phyloP scores from a whole-genome alignment of 2,888 invertebrate species.

The Aromia moschata region DNA sequence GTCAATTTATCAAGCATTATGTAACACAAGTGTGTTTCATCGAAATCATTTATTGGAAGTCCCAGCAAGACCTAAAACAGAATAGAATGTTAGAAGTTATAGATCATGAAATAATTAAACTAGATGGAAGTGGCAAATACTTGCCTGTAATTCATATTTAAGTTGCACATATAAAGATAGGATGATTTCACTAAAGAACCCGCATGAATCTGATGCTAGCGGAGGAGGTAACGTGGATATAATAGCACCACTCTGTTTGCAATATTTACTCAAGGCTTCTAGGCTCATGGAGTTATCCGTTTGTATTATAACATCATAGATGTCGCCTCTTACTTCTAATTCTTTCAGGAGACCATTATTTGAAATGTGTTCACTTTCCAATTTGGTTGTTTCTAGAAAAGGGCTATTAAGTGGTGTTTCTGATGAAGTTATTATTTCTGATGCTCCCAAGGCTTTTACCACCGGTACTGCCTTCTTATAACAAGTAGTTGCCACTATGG shows the following conservation, averaged over 20 bases:
- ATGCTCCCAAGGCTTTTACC: constrained; percentile 67
- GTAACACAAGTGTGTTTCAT: constrained; percentile 59
- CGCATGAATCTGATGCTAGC: constrained; percentile 66
- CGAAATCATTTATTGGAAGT: constrained; percentile 50
- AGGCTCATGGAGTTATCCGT: constrained; percentile 50
- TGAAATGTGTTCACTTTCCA: constrained; percentile 26
- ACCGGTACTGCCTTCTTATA: constrained; percentile 65
- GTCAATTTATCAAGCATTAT: constrained; percentile 55
- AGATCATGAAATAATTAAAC: no score
- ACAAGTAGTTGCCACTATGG: constrained; percentile 67
- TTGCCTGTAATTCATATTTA: constrained; percentile 62
- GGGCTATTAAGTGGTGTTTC: constrained; percentile 44
- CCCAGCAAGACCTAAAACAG: constrained; percentile 59
- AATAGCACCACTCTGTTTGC: constrained; percentile 48
- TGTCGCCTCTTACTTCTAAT: constrained; percentile 51
- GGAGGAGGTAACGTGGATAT: constrained; percentile 65
- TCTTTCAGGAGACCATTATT: constrained; percentile 49
- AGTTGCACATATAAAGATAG: constrained; percentile 63
- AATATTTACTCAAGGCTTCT: constrained; percentile 48
- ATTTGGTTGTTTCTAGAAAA: constrained; percentile 22
- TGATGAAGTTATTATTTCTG: constrained; percentile 64
- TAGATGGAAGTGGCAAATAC: constrained; percentile 16
- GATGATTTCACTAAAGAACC: constrained; percentile 63
- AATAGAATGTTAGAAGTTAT: not conserved
- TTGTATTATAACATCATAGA: constrained; percentile 57